Conservation (phyloP, 2,113 vertebrate genomes). For the Indicator maculatus region DNA sequence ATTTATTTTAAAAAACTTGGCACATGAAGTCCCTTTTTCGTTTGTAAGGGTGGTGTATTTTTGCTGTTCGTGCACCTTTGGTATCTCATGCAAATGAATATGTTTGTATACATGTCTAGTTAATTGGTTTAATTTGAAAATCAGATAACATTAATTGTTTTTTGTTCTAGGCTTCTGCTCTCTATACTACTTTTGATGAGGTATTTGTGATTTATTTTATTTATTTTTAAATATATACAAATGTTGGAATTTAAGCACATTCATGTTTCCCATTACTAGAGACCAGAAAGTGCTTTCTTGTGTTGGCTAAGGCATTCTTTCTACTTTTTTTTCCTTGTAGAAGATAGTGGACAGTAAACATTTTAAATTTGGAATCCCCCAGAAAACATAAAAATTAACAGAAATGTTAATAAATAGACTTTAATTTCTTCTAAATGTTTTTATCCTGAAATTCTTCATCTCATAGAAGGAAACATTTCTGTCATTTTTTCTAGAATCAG, state of each 20-base stretch:
- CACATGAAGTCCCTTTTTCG: not conserved
- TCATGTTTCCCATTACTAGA: not conserved
- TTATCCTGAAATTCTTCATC: not conserved
- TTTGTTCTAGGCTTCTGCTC: constrained; percentile 72
- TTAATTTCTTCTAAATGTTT: not conserved
- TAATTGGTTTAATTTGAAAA: not conserved
- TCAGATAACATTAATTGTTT: not conserved
- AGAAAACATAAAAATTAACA: not conserved
- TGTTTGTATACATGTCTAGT: not conserved
- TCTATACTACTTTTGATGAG: constrained; percentile 85
- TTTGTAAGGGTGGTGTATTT: not conserved
- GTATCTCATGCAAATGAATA: not conserved
- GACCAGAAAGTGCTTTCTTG: not conserved
- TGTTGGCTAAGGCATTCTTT: not conserved
- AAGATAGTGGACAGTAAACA: not conserved
- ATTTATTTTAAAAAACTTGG: not conserved
- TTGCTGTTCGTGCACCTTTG: not conserved
- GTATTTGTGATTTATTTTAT: constrained; percentile 39
- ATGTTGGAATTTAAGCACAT: not conserved
- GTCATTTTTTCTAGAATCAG: not conserved
- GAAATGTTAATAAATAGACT: not conserved
- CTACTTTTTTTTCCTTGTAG: not conserved
- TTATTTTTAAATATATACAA: not conserved
- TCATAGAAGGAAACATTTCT: not conserved
- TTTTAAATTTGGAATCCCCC: not conserved